phyloP scores from a whole-genome alignment of 2,888 invertebrate genomes.

The Seira sanloemensis region DNA sequence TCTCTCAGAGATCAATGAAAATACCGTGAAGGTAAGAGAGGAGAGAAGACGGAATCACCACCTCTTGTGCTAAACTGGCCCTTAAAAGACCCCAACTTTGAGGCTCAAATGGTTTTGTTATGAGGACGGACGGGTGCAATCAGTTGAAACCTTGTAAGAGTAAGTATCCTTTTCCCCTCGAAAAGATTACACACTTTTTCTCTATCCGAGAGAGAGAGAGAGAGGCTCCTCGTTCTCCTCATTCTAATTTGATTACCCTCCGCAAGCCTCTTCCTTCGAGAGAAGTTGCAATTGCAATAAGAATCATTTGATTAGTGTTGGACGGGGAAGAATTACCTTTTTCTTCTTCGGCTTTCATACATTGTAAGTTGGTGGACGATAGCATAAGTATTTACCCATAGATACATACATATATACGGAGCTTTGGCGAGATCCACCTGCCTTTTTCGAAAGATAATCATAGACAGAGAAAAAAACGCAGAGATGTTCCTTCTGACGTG shows the following conservation, averaged over 20 bases:
- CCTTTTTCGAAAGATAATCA: neutral
- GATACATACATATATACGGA: too few relatives aligned
- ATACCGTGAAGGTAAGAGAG: too few relatives aligned
- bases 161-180: neutral
- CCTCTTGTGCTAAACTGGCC: neutral
- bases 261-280: neutral
- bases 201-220: neutral
- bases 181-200: conserved; percentile 16
- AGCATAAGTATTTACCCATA: neutral
- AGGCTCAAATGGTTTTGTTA: neutral
- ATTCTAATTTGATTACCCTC: neutral
- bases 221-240: neutral
- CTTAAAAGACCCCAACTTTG: too few relatives aligned
- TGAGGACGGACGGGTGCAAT: conserved; percentile 2
- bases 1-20: conserved; percentile 7
- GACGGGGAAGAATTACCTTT: neutral
- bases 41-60: neutral
- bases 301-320: neutral
- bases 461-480: too few relatives aligned
- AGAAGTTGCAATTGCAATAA: neutral
- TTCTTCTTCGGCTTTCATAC: neutral
- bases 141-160: conserved; percentile 6
- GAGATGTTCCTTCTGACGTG: neutral
- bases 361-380: too few relatives aligned
- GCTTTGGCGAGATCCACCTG: too few relatives aligned